Percentiles rank a stretch among this genome's conserved stretches.
These are phyloP conservation scores for Bothrops alternatus DNA, from an alignment of 2,797 vertebrate genomes.

Conservation along the genomic window DNA sequence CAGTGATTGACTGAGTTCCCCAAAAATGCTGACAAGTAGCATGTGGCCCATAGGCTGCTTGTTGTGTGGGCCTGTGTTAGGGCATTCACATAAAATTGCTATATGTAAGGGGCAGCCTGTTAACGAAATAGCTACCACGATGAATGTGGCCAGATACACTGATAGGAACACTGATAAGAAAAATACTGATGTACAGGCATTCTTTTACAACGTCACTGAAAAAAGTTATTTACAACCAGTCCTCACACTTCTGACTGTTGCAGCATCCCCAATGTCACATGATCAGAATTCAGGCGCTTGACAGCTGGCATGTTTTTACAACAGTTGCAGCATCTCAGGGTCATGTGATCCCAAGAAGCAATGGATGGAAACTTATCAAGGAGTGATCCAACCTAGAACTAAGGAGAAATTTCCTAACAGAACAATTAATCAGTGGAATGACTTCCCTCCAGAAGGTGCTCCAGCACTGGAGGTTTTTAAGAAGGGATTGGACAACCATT, in stretches of 20 bases:
- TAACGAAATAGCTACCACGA: not conserved
- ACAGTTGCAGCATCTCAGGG: not conserved
- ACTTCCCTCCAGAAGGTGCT: no score
- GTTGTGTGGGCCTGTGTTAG: not conserved
- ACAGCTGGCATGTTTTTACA: not conserved
- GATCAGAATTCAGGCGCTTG: not conserved
- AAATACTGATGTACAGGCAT: not conserved
- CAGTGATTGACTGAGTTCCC: not conserved
- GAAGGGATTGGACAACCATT: no score
- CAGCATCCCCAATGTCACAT: not conserved
- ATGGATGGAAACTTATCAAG: not conserved
- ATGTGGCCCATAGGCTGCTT: not conserved
- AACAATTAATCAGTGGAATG: no score
- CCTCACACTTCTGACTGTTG: not conserved
- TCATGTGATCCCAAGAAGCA: not conserved
- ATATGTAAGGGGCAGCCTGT: not conserved
- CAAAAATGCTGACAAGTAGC: not conserved
- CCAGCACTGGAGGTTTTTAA: no score
- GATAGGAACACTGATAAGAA: not conserved
- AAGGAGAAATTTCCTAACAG: no score
- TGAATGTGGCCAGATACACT: not conserved
- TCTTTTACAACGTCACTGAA: not conserved
- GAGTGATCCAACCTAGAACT: not conserved
- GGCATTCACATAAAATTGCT: not conserved
- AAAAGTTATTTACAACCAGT: not conserved